Evolutionary conservation across 1,140 invertebrate species (phyloP).

Genomic region (Probaryconus sp.): DNA sequence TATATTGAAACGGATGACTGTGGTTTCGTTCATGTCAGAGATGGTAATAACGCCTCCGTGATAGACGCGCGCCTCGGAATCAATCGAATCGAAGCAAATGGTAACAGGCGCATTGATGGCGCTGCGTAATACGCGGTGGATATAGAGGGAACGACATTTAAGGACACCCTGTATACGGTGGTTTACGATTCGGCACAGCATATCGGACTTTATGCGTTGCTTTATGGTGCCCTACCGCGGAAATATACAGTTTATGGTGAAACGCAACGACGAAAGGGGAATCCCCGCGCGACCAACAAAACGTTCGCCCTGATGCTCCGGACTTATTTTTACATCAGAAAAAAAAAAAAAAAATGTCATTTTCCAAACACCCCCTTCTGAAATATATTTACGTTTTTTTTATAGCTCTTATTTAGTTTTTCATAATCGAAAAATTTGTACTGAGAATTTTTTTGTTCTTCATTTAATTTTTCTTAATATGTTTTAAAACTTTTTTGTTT

Average conservation of each 20-base stretch:
- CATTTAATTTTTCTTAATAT: no score
- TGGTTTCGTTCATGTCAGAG: background rate
- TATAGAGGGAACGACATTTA: slow-evolving; percentile 32
- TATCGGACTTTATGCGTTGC: slow-evolving; percentile 58
- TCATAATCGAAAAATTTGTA: no score
- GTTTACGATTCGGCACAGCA: slow-evolving; percentile 58
- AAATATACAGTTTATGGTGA: slow-evolving; percentile 62
- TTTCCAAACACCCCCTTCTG: no score
- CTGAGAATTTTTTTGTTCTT: no score
- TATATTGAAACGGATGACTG: background rate
- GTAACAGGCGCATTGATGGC: slow-evolving; percentile 16
- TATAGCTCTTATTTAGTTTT: no score
- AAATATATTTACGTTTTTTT: no score
- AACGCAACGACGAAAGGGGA: slow-evolving; percentile 13
- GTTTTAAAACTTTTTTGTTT: no score
- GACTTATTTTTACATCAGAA: no score
- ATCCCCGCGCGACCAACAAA: slow-evolving; percentile 20
- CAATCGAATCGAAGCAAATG: slow-evolving; percentile 12
- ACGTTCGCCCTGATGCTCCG: slow-evolving; percentile 2
- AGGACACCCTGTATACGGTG: slow-evolving; percentile 49
- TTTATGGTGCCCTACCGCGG: slow-evolving; percentile 56
- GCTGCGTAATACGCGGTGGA: background rate
- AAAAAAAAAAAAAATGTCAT: background rate
- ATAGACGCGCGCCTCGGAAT: background rate
- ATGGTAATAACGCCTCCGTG: background rate